phyloP scores from a whole-genome alignment of 2,888 invertebrate genomes.

The Anarsia innoxiella region DNA sequence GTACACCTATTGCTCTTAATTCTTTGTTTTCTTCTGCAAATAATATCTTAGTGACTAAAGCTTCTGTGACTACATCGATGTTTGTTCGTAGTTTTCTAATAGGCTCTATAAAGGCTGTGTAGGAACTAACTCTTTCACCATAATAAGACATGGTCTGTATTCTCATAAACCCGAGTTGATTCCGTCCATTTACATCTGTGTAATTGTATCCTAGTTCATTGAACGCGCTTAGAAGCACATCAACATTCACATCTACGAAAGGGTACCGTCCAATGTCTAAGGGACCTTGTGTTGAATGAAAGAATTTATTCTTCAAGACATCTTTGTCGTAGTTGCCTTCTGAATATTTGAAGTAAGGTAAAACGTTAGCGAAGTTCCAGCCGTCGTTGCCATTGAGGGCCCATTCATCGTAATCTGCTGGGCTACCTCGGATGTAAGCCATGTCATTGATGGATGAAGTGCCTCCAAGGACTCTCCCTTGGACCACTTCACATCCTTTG shows the following conservation, averaged over 20 bases:
- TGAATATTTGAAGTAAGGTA: constrained; percentile 65
- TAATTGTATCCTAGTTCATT: constrained; percentile 64
- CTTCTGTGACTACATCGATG: constrained; percentile 51
- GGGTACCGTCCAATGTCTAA: constrained; percentile 62
- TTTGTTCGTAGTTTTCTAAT: constrained; percentile 52
- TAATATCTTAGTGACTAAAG: constrained; percentile 55
- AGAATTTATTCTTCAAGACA: constrained; percentile 55
- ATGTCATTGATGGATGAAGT: constrained; percentile 62
- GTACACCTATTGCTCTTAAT: constrained; percentile 42
- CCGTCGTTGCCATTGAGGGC: constrained; percentile 57
- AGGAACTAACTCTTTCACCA: constrained; percentile 63
- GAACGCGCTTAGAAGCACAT: constrained; percentile 55
- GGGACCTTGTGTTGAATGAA: constrained; percentile 63
- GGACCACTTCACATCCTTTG: constrained; percentile 57
- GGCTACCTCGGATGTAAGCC: constrained; percentile 65
- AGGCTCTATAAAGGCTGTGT: constrained; percentile 62
- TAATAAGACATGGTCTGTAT: constrained; percentile 63
- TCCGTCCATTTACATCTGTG: constrained; percentile 60
- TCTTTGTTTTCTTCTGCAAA: constrained; percentile 36
- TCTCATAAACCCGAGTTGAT: constrained; percentile 62
- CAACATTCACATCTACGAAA: constrained; percentile 61
- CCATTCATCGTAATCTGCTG: constrained; percentile 67
- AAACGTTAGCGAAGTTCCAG: constrained; percentile 54
- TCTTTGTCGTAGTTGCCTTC: constrained; percentile 69
- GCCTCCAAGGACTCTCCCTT: constrained; percentile 61